phyloP scores from a whole-genome alignment of 2,797 vertebrate genomes.

The Botia almorhae region DNA sequence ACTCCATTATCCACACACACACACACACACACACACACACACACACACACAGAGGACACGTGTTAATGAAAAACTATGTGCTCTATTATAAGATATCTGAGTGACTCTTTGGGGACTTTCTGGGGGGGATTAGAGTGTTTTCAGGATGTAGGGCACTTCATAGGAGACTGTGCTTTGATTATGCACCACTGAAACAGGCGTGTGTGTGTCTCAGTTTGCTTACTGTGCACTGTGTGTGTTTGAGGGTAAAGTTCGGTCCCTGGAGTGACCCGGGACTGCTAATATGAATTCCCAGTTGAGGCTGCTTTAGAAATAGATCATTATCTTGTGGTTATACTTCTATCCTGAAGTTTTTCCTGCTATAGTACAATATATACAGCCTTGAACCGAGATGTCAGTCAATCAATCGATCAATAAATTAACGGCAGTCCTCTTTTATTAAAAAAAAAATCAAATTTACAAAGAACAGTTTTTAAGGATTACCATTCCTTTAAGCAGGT shows the following conservation, averaged over 20 bases:
- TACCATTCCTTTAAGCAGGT: no score
- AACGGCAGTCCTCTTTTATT: no score
- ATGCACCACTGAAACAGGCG: conserved; percentile 77
- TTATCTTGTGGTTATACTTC: no score
- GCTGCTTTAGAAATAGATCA: neutral
- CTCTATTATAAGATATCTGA: conserved; percentile 78
- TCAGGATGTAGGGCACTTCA: conserved; percentile 76
- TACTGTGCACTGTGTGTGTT: conserved; percentile 47
- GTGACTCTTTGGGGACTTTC: conserved; percentile 68
- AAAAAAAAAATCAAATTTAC: no score
- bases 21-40: no score
- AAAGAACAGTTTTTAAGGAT: no score
- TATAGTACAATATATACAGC: neutral
- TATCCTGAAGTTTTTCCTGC: no score
- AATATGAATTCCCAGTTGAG: conserved; percentile 64
- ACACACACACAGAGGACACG: conserved; percentile 41
- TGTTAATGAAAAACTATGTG: conserved; percentile 77
- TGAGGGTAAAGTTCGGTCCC: conserved; percentile 55
- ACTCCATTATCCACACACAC: conserved; percentile 58
- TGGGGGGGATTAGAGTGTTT: conserved; percentile 75
- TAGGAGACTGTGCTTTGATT: conserved; percentile 79
- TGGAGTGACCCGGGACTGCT: conserved; percentile 57
- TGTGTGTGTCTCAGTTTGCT: conserved; percentile 48
- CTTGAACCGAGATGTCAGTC: no score
- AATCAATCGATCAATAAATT: no score